These are phyloP conservation scores for Parambassis ranga DNA, from an alignment of 2,797 vertebrate genomes.

Conservation along the genomic window DNA sequence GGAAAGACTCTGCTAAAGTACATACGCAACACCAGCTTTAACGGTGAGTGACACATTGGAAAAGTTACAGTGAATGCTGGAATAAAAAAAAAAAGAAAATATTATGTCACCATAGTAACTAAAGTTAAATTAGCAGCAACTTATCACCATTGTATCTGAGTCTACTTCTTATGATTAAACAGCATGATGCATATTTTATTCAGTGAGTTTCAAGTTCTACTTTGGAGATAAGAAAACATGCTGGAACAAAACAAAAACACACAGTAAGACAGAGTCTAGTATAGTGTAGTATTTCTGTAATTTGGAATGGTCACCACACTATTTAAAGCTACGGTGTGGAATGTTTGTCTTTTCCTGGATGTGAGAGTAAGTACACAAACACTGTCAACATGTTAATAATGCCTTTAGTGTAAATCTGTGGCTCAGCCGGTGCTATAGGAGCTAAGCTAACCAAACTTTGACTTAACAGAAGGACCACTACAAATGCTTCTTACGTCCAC, in stretches of 20 bases:
- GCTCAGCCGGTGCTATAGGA: too few relatives aligned
- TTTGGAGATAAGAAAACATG: neutral
- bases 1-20: slow-evolving; percentile 94
- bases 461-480: too few relatives aligned
- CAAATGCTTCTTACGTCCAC: too few relatives aligned
- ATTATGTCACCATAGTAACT: neutral
- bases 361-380: too few relatives aligned
- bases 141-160: neutral
- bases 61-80: neutral
- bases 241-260: neutral
- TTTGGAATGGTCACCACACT: too few relatives aligned
- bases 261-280: too few relatives aligned
- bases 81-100: neutral
- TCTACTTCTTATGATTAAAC: neutral
- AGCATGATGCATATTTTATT: neutral
- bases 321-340: too few relatives aligned
- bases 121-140: slow-evolving; percentile 9
- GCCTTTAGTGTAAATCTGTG: too few relatives aligned
- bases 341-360: too few relatives aligned
- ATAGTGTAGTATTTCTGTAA: too few relatives aligned
- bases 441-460: too few relatives aligned
- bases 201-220: neutral
- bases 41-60: slow-evolving; percentile 84
- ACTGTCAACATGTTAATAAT: too few relatives aligned
- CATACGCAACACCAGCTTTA: slow-evolving; percentile 94